Evolutionary conservation across 2,113 vertebrate species (phyloP), one percentile per base, ranked within the genome.

Genomic region (Etia nguti): DNA sequence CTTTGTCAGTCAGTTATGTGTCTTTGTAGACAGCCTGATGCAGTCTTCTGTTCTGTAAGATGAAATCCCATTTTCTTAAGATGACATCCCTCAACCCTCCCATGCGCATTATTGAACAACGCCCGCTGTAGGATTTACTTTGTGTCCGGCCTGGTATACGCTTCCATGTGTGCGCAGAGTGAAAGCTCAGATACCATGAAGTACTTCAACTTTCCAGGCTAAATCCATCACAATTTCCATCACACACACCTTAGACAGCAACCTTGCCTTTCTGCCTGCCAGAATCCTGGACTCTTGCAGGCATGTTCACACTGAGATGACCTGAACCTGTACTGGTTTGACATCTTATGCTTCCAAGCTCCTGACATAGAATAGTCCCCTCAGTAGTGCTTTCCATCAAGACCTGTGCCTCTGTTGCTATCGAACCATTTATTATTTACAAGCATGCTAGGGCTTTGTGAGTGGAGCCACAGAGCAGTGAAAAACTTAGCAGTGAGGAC

Each of bases 381-480:
- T 89, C 81, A 48, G 57, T 9, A 24, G 41, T 36, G 34, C 80
- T 65, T 88, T 86, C 75, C 79, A 81, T 88, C 88, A 84, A 46
- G 13, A 86, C 34, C 77, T 34, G 54, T 75, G 57, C 68, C 34
- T 83, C 55, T 85, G 34, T 82, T 93, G 75, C 89, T 60, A 68
- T 70, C 29, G 57, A 73, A 83, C 16, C 79, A 90, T 92, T 50
- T 90, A 90, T 92, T 89, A 93, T 94, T 93, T 65, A 92, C 26
- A 55, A 83, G 50, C 20, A 86, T 70, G 73, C 81, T 31, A 18
- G 26, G 80, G 43, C 48, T 46, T 88, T 91, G 52, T 46, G 34
- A 83, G 57, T 68, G 22, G 22, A 83, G 54, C 70, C 43, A 22
- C 79, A 88, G 86, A 83, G 84, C 41, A 56, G 36, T 11, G 13